These are phyloP conservation scores for Spatulosminthurus flaviceps DNA, from an alignment of 2,888 invertebrate species.

Conservation along the genomic window DNA sequence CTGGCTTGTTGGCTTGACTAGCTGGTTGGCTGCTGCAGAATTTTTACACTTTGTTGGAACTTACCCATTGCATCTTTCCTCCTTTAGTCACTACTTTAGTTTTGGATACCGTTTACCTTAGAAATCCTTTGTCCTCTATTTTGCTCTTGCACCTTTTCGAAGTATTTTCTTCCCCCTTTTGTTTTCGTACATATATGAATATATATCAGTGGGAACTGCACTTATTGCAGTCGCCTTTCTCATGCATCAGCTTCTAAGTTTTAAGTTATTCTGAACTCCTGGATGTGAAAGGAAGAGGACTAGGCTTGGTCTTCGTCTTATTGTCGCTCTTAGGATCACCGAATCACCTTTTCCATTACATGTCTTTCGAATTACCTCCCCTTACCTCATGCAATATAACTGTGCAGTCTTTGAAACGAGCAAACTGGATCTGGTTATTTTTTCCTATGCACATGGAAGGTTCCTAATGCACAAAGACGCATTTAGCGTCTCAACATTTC, in stretches of 20 bases:
- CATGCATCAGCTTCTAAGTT: background rate
- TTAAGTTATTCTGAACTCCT: constrained; percentile 4
- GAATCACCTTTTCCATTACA: background rate
- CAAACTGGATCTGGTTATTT: too few relatives aligned
- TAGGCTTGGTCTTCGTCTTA: background rate
- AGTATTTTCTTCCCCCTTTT: background rate
- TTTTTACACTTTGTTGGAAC: constrained; percentile 7
- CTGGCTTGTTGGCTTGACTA: background rate
- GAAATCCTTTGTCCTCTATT: constrained; percentile 24
- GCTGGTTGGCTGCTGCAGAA: constrained; percentile 1
- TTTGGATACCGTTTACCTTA: background rate
- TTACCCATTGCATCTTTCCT: background rate
- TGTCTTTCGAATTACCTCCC: background rate
- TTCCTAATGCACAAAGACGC: too few relatives aligned
- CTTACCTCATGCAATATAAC: background rate
- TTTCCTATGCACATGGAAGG: too few relatives aligned
- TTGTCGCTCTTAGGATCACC: background rate
- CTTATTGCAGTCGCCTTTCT: background rate
- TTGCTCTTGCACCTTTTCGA: constrained; percentile 1
- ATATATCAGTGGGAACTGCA: background rate
- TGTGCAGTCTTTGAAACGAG: too few relatives aligned
- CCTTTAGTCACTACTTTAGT: background rate
- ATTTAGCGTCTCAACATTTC: too few relatives aligned
- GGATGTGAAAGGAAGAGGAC: background rate
- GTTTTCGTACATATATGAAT: too few relatives aligned